Evolutionary conservation across 2,113 vertebrate genomes (phyloP).

Genomic region (Sceloporus undulatus): DNA sequence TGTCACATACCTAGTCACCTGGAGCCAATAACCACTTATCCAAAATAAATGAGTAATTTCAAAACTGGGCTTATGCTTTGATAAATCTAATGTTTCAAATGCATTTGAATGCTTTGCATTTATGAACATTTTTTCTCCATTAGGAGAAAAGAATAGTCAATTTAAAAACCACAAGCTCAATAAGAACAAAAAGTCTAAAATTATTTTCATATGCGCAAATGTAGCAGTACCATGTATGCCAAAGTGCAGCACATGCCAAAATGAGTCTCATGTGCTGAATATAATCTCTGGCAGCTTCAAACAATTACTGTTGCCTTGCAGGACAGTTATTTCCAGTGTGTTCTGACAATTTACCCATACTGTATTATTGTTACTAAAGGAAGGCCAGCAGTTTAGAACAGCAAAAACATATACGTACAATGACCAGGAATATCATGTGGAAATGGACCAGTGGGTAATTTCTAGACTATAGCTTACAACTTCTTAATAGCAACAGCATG

Average conservation of each 20-base stretch:
- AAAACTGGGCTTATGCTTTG: not conserved
- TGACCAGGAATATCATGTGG: no score
- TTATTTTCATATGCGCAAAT: not conserved
- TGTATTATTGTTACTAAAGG: not conserved
- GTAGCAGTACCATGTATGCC: not conserved
- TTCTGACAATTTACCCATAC: not conserved
- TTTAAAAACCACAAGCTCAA: conserved; percentile 3
- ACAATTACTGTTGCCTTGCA: conserved; percentile 5
- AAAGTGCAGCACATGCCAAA: conserved; percentile 8
- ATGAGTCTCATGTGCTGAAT: not conserved
- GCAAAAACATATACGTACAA: not conserved
- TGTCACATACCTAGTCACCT: not conserved
- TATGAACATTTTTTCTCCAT: not conserved
- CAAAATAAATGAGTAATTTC: not conserved
- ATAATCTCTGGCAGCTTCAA: conserved; percentile 1
- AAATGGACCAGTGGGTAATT: not conserved
- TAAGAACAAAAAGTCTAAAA: not conserved
- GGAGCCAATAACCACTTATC: not conserved
- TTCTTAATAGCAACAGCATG: no score
- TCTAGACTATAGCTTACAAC: not conserved
- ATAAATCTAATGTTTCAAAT: no score
- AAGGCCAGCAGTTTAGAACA: not conserved
- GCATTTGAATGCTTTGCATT: not conserved
- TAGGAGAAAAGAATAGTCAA: not conserved
- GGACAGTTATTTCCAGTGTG: not conserved